Evolutionary conservation across 1,140 invertebrate species (phyloP).

Genomic region (Zaprionus africanus): DNA sequence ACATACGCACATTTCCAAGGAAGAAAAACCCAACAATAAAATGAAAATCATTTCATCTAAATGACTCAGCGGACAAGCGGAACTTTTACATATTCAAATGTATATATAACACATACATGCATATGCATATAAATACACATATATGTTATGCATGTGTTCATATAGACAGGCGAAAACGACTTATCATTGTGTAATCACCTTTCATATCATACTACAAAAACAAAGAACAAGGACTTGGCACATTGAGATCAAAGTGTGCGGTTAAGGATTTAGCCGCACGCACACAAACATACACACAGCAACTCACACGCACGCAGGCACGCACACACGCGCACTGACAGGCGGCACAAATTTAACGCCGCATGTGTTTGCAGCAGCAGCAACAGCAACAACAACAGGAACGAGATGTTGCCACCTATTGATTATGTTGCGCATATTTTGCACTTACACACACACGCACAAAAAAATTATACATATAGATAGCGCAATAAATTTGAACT

Average conservation of each 20-base stretch:
- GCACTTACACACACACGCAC: conserved; percentile 30
- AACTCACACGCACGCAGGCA: conserved; percentile 9
- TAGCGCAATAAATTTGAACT: neutral
- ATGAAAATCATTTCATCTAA: conserved; percentile 30
- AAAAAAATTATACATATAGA: conserved; percentile 16
- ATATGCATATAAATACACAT: neutral
- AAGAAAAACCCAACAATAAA: neutral
- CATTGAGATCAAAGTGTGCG: no score
- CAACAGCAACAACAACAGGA: conserved; percentile 43
- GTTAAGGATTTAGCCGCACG: neutral
- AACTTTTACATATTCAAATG: conserved; percentile 22
- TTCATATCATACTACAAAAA: conserved; percentile 5
- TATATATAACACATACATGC: conserved; percentile 7
- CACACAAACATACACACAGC: conserved; percentile 9
- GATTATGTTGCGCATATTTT: conserved; percentile 56
- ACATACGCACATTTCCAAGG: conserved; percentile 13
- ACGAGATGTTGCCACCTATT: conserved; percentile 45
- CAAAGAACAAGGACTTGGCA: conserved; percentile 19
- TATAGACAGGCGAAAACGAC: neutral
- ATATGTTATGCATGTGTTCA: conserved; percentile 11
- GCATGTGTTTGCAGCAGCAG: conserved; percentile 27
- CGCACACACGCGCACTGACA: conserved; percentile 10
- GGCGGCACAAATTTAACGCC: conserved; percentile 41
- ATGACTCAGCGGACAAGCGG: conserved; percentile 38
- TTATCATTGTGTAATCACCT: conserved; percentile 64